Conservation (phyloP, 2,797 vertebrate species). For the Meda fulgida region DNA sequence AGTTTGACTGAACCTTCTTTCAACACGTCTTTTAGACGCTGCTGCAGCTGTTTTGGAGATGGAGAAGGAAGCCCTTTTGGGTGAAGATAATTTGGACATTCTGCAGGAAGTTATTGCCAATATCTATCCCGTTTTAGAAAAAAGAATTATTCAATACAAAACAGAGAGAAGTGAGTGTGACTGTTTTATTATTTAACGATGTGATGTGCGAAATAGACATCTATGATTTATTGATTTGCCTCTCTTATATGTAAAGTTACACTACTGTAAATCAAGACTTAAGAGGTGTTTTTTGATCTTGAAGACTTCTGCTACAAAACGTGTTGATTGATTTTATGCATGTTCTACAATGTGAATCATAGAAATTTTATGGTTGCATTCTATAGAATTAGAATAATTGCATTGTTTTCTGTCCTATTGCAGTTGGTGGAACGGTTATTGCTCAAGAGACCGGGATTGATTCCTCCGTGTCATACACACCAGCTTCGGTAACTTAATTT, state of each 20-base stretch:
- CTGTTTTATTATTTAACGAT: neutral
- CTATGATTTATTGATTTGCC: neutral
- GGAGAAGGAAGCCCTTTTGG: slow-evolving; percentile 78
- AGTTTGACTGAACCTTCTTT: neutral
- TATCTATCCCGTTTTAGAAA: slow-evolving; percentile 69
- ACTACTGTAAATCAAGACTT: neutral
- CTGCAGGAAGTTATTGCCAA: slow-evolving; percentile 65
- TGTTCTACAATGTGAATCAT: neutral
- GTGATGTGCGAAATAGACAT: neutral
- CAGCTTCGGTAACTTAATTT: slow-evolving; percentile 23
- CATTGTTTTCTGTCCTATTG: neutral
- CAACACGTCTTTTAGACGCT: slow-evolving; percentile 73
- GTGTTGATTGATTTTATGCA: neutral
- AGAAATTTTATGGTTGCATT: neutral
- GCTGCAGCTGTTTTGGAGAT: slow-evolving; percentile 80
- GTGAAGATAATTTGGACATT: slow-evolving; percentile 67
- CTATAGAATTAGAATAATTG: neutral
- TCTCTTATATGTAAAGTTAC: neutral
- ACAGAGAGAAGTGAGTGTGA: slow-evolving; percentile 60
- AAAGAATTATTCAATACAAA: slow-evolving; percentile 73
- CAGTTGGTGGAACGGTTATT: neutral
- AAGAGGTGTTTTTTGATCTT: neutral
- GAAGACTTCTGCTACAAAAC: neutral
- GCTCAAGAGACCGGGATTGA: slow-evolving; percentile 18
- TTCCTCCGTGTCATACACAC: neutral